Evolutionary conservation across 2,113 vertebrate species (phyloP).

Genomic region (Pogonocichla stellata): DNA sequence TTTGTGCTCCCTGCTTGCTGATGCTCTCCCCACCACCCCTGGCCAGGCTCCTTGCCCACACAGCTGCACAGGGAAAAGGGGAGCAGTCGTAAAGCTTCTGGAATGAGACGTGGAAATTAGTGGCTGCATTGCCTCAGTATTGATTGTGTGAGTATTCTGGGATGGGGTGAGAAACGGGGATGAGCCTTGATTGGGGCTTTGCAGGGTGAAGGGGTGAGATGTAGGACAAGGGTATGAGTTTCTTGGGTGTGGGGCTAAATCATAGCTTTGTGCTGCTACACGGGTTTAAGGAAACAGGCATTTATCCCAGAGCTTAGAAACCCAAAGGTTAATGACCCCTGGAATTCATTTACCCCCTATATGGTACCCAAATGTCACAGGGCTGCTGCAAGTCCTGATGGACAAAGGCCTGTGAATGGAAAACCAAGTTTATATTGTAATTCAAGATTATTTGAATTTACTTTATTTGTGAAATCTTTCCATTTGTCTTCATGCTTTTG

Average conservation of each 20-base stretch:
- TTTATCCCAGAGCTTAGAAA: background rate
- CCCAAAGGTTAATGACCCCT: background rate
- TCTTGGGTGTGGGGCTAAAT: background rate
- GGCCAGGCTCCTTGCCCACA: background rate
- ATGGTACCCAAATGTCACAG: background rate
- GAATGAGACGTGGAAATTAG: background rate
- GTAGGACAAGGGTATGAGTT: fast-evolving
- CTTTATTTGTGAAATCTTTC: background rate
- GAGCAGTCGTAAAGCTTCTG: background rate
- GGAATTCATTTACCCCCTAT: background rate
- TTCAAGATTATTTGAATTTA: background rate
- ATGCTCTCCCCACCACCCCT: background rate
- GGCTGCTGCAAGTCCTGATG: fast-evolving
- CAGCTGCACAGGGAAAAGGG: background rate
- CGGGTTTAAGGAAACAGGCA: background rate
- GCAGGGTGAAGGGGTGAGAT: background rate
- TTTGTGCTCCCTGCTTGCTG: background rate
- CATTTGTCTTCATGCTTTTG: background rate
- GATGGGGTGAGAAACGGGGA: background rate
- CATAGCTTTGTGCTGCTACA: background rate
- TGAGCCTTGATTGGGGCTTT: fast-evolving
- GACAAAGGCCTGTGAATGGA: background rate
- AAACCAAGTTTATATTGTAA: background rate
- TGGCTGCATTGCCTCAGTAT: background rate
- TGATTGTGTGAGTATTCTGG: background rate